A percentile compares a stretch with the other conserved stretches of the same genome.
phyloP scores from a whole-genome alignment of 1,140 invertebrate species.

The Musca vetustissima region DNA sequence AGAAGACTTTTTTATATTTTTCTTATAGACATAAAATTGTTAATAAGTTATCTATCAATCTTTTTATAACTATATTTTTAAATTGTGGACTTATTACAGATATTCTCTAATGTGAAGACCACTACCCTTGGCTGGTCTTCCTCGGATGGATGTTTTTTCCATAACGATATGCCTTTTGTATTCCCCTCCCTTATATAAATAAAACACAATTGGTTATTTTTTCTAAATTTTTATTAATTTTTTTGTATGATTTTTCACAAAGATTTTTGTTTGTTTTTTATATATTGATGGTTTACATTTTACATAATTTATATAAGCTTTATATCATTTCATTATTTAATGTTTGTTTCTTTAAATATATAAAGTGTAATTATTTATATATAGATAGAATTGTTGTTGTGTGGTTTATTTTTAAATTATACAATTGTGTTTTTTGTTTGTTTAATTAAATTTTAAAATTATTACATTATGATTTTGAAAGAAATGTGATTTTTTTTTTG shows the following conservation, averaged over 20 bases:
- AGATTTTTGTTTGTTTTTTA: slow-evolving; percentile 5
- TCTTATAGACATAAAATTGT: too few relatives aligned
- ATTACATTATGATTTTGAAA: neutral
- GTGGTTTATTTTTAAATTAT: slow-evolving; percentile 14
- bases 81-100: too few relatives aligned
- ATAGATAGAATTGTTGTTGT: slow-evolving; percentile 1
- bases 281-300: slow-evolving; percentile 23
- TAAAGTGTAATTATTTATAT: slow-evolving; percentile 22
- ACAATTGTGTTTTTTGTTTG: slow-evolving; percentile 10
- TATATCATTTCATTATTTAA: slow-evolving; percentile 10
- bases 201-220: neutral
- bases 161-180: too few relatives aligned
- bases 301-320: slow-evolving; percentile 23
- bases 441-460: slow-evolving; percentile 4
- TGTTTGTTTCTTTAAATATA: slow-evolving; percentile 9
- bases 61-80: too few relatives aligned
- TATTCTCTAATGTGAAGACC: too few relatives aligned
- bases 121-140: too few relatives aligned
- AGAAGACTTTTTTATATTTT: too few relatives aligned
- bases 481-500: neutral
- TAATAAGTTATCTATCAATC: too few relatives aligned
- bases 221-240: slow-evolving; percentile 10
- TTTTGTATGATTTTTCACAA: slow-evolving; percentile 7
- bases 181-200: neutral
- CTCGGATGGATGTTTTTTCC: too few relatives aligned